Base-by-base conservation (phyloP, 2,113 vertebrate genomes). In the Telmatochromis bifrenatus region DNA sequence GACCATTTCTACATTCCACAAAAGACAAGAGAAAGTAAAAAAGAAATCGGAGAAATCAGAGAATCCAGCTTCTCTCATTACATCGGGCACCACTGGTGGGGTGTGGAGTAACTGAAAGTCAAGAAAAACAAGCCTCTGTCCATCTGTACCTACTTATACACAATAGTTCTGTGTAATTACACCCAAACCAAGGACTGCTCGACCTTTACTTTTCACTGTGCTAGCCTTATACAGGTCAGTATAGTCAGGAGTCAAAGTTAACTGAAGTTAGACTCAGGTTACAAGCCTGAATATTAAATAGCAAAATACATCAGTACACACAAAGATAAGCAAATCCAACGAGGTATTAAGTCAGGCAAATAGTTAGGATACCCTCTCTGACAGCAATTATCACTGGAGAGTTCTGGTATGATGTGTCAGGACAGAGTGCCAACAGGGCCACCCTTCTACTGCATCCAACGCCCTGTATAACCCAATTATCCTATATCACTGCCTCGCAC, bases 401-500 rank as follows among this genome's bases (percentile, higher is more conserved):
- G 23, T 3, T 3, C 28, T 68, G 14, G 11, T 31, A 73, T 14
- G 9, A 26, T 1, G 6, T 75, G 21, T 83, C n/a, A 73, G 53
- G 86, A 39, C 56, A 87, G 11, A 7, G 23, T 82, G 81, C 23
- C 68, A 15, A 53, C 12, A 70, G 21, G 23, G 53, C 58, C 55
- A 80, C 35, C 54, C 47, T 37, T 62, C 8, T 84, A 23, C 77
- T 68, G n/a, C 58, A 62, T 5, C 79, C 49, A 58, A 84, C 51
- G 23, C n/a, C 55, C 28, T 73, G n/a, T 42, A 65, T 80, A 83
- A 75, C 58, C 60, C 81, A 70, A 33, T 83, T 54, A 79, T 60
- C 19, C 82, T 70, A 17, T 87, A 82, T 73, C 54, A 53, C 86
- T 65, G 21, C 88, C 53, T 54, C 83, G 49, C 68, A 23, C 82